Base-by-base conservation (phyloP, 2,888 invertebrate genomes). In the Drosophila koepferae region DNA sequence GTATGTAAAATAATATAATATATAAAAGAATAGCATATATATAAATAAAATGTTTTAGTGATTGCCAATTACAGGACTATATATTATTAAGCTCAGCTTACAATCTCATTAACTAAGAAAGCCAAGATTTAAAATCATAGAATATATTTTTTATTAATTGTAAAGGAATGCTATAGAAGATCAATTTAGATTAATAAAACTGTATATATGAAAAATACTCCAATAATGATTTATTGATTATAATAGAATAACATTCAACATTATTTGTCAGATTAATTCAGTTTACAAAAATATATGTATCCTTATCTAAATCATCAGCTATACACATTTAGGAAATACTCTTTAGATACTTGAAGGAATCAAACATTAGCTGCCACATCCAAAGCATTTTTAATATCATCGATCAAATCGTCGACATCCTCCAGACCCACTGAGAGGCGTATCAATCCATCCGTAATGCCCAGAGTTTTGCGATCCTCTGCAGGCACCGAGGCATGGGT, bases 351-450 rank as follows among this genome's bases (percentile, higher is more conserved):
- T 16, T 3, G 5, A 16, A 3, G n/a, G 28, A n/a, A 8, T 74
- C 74, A 87, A 23, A 67, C 74, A 31, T 85, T 75, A 0, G 77
- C 65, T 20, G 94, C 92, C 36, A 85, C 93, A 71, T 95, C 95
- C 12, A 99, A 94, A 6, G 98, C 98, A 92, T 97, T 96, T 73
- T 96, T 95, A 41, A 99, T 93, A 93, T 99, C 99, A 12, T 94
- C 94, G 56, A 98, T 94, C 59, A 99, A 94, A 94, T 99, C 99
- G 43, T 96, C 95, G 2, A 94, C 94, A 82, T 97, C 96, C 94
- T 99, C 99, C 40, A 99, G 93, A 4, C 99, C 99, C 60, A 99
- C 96, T 0, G 98, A 98, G 38, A 99, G 93, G 74, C 99, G 94
- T 62, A 99, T 95, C 31, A 99, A 94, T 38, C 96, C 95, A 91